A percentile compares a stretch with the other conserved stretches of the same genome.
Conservation (phyloP, 2,888 invertebrate genomes). For the Eulithis prunata region DNA sequence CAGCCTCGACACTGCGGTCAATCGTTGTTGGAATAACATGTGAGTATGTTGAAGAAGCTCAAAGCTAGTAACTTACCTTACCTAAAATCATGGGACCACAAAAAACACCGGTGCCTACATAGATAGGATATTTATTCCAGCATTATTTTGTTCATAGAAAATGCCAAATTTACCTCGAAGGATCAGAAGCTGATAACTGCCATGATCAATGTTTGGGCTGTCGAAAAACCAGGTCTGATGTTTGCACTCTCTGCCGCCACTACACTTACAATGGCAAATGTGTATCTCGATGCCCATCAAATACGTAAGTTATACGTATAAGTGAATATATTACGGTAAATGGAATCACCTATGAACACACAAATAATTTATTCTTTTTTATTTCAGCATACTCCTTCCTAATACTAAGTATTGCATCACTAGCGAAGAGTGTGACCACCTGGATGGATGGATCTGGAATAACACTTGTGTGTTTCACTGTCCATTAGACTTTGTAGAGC, state of each 20-base stretch:
- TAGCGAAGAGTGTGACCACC: constrained; percentile 85
- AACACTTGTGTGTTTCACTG: constrained; percentile 84
- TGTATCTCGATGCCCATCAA: constrained; percentile 85
- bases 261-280: constrained; percentile 84
- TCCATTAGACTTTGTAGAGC: constrained; percentile 55
- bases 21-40: constrained; percentile 76
- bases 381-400: constrained; percentile 78
- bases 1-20: constrained; percentile 48
- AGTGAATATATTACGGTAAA: not conserved
- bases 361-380: not conserved
- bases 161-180: constrained; percentile 79
- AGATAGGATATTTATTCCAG: too few species aligned
- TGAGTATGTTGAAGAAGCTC: constrained; percentile 39
- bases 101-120: too few species aligned
- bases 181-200: constrained; percentile 82
- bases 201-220: constrained; percentile 92
- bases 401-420: constrained; percentile 88
- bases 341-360: too few species aligned
- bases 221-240: constrained; percentile 81
- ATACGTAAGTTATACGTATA: constrained; percentile 82
- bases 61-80: too few species aligned
- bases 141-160: constrained; percentile 54
- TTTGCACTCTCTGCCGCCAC: constrained; percentile 89
- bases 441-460: constrained; percentile 85
- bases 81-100: too few species aligned